These are phyloP conservation scores for Lycophotia porphyrea DNA, from an alignment of 2,888 invertebrate species.

Conservation along the genomic window DNA sequence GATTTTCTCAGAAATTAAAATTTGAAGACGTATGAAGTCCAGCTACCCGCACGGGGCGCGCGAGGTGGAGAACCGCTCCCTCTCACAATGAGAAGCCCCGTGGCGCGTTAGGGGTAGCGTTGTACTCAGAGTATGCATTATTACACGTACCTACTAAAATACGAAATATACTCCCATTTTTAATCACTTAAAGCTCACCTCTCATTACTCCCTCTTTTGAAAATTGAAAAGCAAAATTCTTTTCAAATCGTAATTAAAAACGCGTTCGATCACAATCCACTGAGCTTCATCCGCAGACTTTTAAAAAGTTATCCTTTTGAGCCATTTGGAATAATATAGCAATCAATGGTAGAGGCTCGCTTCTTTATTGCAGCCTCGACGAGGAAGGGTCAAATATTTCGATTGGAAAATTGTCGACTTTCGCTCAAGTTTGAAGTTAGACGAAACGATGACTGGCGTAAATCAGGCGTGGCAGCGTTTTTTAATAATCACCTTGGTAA, in stretches of 20 bases:
- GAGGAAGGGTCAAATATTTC: slow-evolving; percentile 64
- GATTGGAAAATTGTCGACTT: slow-evolving; percentile 66
- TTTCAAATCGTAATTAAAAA: slow-evolving; percentile 14
- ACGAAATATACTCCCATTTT: neutral
- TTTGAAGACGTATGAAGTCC: neutral
- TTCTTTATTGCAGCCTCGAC: slow-evolving; percentile 50
- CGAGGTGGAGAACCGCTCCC: neutral
- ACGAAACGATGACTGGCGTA: slow-evolving; percentile 29
- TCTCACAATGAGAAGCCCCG: too few relatives aligned
- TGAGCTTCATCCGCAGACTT: slow-evolving; percentile 21
- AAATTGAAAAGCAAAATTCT: neutral
- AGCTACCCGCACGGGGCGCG: neutral
- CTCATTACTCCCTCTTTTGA: neutral
- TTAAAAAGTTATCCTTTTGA: slow-evolving; percentile 41
- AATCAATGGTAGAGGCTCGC: slow-evolving; percentile 45
- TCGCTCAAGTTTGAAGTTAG: slow-evolving; percentile 59
- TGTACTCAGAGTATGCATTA: neutral
- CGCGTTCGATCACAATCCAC: neutral
- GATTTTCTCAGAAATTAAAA: neutral
- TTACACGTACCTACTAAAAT: neutral
- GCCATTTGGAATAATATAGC: slow-evolving; percentile 41
- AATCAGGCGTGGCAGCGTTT: slow-evolving; percentile 20
- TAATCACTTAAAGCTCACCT: too few relatives aligned
- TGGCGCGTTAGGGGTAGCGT: neutral
- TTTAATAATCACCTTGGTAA: neutral